phyloP scores from a whole-genome alignment of 2,888 invertebrate species.

The Drosophila quinaria region DNA sequence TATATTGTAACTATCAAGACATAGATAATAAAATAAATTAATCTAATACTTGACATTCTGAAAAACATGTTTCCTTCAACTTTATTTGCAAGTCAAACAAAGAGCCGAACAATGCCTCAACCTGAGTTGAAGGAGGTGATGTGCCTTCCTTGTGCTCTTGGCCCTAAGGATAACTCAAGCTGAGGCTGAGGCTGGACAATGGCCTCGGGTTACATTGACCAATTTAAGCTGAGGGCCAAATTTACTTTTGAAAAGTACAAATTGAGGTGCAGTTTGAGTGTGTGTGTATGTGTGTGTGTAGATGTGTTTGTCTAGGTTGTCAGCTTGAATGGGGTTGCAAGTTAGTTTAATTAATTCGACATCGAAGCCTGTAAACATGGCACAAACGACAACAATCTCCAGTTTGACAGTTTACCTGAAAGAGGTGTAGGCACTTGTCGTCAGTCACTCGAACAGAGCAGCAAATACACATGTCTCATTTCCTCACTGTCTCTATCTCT shows the following conservation, averaged over 20 bases:
- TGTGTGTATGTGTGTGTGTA: constrained; percentile 13
- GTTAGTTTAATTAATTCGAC: constrained; percentile 82
- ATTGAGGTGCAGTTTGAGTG: constrained; percentile 47
- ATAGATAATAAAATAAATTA: neutral
- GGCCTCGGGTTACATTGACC: constrained; percentile 78
- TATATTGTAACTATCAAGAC: too few species aligned
- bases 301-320: constrained; percentile 13
- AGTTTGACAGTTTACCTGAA: constrained; percentile 81
- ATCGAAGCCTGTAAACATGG: constrained; percentile 72
- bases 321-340: constrained; percentile 47
- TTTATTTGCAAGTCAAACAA: constrained; percentile 4
- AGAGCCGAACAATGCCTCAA: constrained; percentile 42
- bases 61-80: neutral
- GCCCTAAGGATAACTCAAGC: constrained; percentile 57
- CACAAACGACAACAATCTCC: constrained; percentile 43
- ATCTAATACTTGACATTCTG: neutral
- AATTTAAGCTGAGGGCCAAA: constrained; percentile 55
- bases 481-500: too few species aligned
- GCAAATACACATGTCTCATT: neutral
- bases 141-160: constrained; percentile 26
- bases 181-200: constrained; percentile 33
- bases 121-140: constrained; percentile 38
- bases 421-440: constrained; percentile 81
- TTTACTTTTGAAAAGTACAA: constrained; percentile 66
- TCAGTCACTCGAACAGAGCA: constrained; percentile 57